Percentiles rank a stretch among this genome's conserved stretches.
phyloP scores from a whole-genome alignment of 1,140 invertebrate genomes.

The Cherax quadricarinatus region DNA sequence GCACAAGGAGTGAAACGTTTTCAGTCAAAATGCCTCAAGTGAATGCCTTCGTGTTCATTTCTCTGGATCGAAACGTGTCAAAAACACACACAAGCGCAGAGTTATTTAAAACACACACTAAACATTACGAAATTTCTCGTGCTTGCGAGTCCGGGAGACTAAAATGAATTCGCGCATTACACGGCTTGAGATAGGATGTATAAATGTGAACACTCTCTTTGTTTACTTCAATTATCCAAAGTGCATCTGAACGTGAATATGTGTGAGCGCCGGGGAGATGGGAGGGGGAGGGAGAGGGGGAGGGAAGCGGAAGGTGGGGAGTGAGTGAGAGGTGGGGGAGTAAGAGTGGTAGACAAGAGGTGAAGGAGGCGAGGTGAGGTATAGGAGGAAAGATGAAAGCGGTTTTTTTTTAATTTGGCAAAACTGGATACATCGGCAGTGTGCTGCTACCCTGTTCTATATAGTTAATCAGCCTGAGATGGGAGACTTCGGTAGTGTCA shows the following conservation, averaged over 20 bases:
- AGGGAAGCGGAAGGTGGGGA: not conserved
- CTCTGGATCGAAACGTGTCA: no score
- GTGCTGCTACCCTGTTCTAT: no score
- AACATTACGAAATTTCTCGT: not conserved
- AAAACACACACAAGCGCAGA: no score
- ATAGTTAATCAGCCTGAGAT: no score
- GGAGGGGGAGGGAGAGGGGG: not conserved
- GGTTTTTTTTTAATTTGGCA: no score
- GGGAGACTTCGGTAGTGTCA: no score
- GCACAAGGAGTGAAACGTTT: no score
- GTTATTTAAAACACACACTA: not conserved
- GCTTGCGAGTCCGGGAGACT: conserved; percentile 25
- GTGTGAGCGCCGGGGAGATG: conserved; percentile 3
- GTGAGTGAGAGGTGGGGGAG: not conserved
- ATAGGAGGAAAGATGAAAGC: no score
- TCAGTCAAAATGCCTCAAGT: no score
- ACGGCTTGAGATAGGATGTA: conserved; percentile 45
- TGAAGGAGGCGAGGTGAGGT: not conserved
- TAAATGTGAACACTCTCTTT: conserved; percentile 53
- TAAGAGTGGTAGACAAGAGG: not conserved
- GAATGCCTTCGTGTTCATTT: no score
- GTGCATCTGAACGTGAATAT: conserved; percentile 62
- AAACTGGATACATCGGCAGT: no score
- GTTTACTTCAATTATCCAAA: conserved; percentile 64
- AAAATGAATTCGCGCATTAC: conserved; percentile 41